Conservation (phyloP, 2,113 vertebrate species). For the Pantherophis guttatus region DNA sequence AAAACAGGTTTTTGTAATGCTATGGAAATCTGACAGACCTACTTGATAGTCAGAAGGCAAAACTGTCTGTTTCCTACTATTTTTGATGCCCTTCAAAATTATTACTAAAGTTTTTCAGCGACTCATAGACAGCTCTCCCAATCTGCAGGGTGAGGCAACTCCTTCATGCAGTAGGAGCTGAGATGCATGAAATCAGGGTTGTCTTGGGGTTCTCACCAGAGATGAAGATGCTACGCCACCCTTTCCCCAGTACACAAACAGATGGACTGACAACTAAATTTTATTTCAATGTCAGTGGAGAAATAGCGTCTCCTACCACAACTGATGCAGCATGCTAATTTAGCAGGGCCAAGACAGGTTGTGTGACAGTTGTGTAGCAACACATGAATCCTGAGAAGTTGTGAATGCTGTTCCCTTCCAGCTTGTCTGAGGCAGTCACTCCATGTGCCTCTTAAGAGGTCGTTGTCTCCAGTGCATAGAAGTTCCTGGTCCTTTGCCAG, state of each 20-base stretch:
- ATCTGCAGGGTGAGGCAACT: not conserved
- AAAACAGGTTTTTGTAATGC: not conserved
- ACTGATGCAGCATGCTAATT: not conserved
- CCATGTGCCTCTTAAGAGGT: not conserved
- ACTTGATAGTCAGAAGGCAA: not conserved
- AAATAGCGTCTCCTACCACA: not conserved
- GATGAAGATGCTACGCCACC: not conserved
- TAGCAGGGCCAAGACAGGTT: not conserved
- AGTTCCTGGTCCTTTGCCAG: not conserved
- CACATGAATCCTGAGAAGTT: not conserved
- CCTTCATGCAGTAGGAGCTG: not conserved
- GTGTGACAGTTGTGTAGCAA: not conserved
- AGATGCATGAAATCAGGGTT: not conserved
- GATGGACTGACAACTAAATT: not conserved
- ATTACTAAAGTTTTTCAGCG: not conserved
- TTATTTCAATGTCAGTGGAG: not conserved
- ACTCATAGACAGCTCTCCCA: not conserved
- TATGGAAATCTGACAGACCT: not conserved
- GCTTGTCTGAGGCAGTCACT: not conserved
- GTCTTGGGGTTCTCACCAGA: not conserved
- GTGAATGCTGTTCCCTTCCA: not conserved
- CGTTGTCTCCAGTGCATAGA: not conserved
- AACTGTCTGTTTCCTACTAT: not conserved
- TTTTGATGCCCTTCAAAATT: not conserved
- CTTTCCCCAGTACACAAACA: not conserved